Conservation (phyloP, 2,888 invertebrate species). For the Oligia latruncula region DNA sequence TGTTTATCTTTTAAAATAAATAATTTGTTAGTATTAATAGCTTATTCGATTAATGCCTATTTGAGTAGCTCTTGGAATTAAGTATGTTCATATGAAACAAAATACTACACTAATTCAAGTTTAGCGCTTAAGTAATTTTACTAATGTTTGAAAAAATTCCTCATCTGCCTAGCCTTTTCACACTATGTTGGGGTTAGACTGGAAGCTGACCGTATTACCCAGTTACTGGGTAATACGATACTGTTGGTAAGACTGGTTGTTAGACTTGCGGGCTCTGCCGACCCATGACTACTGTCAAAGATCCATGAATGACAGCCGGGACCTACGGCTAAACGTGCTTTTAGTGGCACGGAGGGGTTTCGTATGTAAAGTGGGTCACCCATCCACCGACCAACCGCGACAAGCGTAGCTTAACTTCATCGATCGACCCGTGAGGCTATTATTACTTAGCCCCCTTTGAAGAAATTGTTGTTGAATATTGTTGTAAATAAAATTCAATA, state of each 20-base stretch:
- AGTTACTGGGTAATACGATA: background rate
- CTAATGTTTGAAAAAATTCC: background rate
- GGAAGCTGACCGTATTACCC: too few species aligned
- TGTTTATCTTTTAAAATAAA: background rate
- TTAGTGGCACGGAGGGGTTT: background rate
- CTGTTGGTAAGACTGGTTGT: background rate
- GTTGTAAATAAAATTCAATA: background rate
- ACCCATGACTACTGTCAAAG: background rate
- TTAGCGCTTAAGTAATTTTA: background rate
- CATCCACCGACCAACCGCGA: background rate
- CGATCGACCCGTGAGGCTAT: background rate
- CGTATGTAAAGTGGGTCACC: background rate
- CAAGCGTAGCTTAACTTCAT: background rate
- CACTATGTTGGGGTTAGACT: too few species aligned
- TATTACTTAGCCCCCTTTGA: background rate
- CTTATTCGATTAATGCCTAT: background rate
- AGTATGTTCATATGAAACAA: background rate
- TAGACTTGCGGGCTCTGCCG: background rate
- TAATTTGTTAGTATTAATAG: background rate
- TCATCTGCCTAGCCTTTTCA: too few species aligned
- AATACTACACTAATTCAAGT: slow-evolving; percentile 7
- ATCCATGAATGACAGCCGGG: background rate
- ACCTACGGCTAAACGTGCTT: background rate
- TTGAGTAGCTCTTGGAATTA: background rate
- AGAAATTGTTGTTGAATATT: too few species aligned